Conservation (phyloP, 2,888 invertebrate genomes). For the Panzeria rudis region DNA sequence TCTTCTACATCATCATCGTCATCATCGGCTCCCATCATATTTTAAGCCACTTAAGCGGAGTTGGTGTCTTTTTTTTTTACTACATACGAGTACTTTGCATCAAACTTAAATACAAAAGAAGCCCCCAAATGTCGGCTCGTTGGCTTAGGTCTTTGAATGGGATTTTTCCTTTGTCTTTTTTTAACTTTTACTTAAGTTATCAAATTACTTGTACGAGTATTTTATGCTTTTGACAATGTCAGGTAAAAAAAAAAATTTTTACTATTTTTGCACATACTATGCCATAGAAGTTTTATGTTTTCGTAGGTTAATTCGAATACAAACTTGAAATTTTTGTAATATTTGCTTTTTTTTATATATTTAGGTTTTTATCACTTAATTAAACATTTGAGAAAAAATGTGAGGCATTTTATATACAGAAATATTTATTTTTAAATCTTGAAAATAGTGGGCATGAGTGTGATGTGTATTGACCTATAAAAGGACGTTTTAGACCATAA, state of each 20-base stretch:
- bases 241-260: conserved; percentile 15
- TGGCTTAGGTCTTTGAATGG: conserved; percentile 81
- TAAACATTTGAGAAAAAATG: background rate
- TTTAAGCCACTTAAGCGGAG: conserved; percentile 66
- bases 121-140: conserved; percentile 82
- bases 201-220: conserved; percentile 76
- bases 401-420: too few species aligned
- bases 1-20: conserved; percentile 40
- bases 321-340: background rate
- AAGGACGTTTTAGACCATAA: too few species aligned
- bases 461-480: too few species aligned
- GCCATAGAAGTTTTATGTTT: background rate
- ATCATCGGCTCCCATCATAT: conserved; percentile 43
- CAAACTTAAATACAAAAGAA: conserved; percentile 77
- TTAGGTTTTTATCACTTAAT: background rate
- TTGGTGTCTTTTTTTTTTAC: conserved; percentile 34
- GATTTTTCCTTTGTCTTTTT: conserved; percentile 71
- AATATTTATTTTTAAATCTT: too few species aligned
- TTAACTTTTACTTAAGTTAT: conserved; percentile 79
- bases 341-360: background rate
- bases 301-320: conserved; percentile 3
- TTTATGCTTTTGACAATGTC: conserved; percentile 64
- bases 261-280: background rate
- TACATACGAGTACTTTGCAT: conserved; percentile 42
- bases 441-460: too few species aligned